Evolutionary conservation across 2,113 vertebrate species (phyloP).

Genomic region (Coturnix japonica): DNA sequence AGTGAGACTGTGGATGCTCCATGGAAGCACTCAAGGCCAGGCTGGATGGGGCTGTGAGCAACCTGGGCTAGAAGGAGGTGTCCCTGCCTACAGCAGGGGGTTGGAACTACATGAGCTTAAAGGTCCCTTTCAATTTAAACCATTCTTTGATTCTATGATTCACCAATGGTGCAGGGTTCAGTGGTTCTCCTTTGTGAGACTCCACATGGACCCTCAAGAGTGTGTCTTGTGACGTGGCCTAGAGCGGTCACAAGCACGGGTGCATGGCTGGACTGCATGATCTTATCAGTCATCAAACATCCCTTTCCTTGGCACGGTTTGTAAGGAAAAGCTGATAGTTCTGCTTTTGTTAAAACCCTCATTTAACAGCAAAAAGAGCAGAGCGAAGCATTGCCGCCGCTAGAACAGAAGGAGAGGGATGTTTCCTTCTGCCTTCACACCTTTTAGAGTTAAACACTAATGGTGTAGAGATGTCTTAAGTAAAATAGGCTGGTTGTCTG

Average conservation of each 20-base stretch:
- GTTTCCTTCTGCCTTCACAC: neutral
- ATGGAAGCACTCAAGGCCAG: no score
- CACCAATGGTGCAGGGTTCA: neutral
- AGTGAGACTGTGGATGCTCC: no score
- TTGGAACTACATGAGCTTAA: no score
- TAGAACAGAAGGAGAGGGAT: neutral
- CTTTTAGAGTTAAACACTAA: neutral
- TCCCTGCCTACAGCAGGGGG: no score
- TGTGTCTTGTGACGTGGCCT: neutral
- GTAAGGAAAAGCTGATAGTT: neutral
- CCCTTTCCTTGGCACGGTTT: neutral
- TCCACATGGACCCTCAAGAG: neutral
- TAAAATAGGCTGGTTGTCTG: conserved; percentile 19
- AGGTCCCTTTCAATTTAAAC: no score
- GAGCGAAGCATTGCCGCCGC: accelerated
- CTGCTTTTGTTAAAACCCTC: neutral
- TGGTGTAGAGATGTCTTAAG: neutral
- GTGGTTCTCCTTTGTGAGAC: neutral
- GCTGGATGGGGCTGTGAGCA: no score
- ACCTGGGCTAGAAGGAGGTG: no score
- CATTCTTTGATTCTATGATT: no score
- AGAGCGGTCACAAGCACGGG: no score
- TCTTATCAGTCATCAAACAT: neutral
- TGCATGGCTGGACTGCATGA: no score
- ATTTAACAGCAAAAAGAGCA: accelerated